Conservation (phyloP, 2,113 vertebrate species). For the Macroglossus sobrinus region DNA sequence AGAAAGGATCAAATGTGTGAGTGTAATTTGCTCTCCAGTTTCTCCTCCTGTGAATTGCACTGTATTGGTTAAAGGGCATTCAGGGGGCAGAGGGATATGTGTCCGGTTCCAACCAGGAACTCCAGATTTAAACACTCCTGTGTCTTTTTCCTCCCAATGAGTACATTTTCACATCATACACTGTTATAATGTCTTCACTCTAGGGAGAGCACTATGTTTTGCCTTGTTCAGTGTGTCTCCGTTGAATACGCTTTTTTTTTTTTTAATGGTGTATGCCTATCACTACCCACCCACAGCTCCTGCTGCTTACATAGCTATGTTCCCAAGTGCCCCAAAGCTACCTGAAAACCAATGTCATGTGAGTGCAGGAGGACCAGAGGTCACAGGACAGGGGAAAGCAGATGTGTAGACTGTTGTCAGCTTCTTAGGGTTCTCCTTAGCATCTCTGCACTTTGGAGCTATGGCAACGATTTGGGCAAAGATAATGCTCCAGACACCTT, state of each 20-base stretch:
- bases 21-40: not conserved
- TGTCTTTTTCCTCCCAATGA: not conserved
- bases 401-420: fast-evolving
- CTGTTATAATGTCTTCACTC: not conserved
- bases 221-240: not conserved
- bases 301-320: not conserved
- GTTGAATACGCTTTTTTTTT: not conserved
- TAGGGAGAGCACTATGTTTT: not conserved
- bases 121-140: not conserved
- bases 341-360: not conserved
- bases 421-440: not conserved
- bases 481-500: not conserved
- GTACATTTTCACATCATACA: not conserved
- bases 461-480: not conserved
- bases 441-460: not conserved
- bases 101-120: not conserved
- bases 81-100: not conserved
- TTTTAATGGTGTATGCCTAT: too few relatives aligned
- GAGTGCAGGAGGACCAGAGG: not conserved
- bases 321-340: not conserved
- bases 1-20: not conserved
- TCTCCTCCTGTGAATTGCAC: not conserved
- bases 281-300: not conserved
- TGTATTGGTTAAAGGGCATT: not conserved
- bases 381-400: not conserved